Evolutionary conservation across 2,113 vertebrate species (phyloP), one percentile per base, ranked within the genome.

Genomic region (Xiphophorus hellerii): DNA sequence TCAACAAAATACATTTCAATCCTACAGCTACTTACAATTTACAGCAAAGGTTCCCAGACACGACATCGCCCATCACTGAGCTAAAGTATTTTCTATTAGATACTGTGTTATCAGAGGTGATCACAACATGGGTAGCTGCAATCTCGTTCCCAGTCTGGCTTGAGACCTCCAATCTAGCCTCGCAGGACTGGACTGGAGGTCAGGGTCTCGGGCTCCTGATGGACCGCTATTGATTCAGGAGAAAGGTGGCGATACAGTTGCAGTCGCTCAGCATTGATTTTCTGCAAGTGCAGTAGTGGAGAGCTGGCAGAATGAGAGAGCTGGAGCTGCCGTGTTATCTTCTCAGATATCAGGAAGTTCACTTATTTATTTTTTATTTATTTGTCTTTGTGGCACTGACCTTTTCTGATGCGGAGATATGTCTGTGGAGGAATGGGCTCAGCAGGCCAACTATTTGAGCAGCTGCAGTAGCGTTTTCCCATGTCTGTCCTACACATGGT

Each of bases 261-360:
- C 92, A 93, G 89, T 92, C 87, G 83, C 83, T 86, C 86, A 76
- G 70, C 88, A 93, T 94, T 86, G 92, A 94, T 93, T 94, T 93
- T 92, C 88, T 90, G 89, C 91, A 82, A 88, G 83, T 93, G 92
- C 92, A 91, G 88, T 85, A 91, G 89, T 89, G 90, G 74, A 90
- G 87, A 89, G 91, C 85, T 83, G 83, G 88, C 86, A 81, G 83
- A 84, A 89, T 83, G 84, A 86, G 84, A 90, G 89, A 83, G 88
- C 75, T 28, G 76, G 82, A 89, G 82, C 80, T 87, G 82, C 81
- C 91, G 89, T 84, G 93, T 94, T 94, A 93, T 94, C 91, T 90
- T 93, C 93, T 94, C 93, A 92, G 90, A 93, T 94, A 90, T 94
- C 93, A 90, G 92, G 93, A 93, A 92, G 92, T 88, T 84, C 67